phyloP scores from a whole-genome alignment of 2,888 invertebrate species.

The Bursaphelenchus okinawaensis region DNA sequence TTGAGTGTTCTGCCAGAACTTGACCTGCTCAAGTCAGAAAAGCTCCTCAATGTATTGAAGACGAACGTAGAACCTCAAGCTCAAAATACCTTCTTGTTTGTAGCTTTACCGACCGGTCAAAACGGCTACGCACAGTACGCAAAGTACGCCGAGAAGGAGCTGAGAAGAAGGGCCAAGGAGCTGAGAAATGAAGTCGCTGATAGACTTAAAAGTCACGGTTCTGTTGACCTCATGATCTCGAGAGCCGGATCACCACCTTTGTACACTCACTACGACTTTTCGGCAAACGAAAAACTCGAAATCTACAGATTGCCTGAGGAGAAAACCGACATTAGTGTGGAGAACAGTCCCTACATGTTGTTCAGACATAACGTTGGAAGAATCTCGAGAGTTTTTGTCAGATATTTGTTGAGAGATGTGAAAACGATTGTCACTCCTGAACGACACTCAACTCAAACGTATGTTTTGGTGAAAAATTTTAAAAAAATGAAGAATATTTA shows the following conservation, averaged over 20 bases:
- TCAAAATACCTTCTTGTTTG: conserved; percentile 27
- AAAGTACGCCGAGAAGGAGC: conserved; percentile 8
- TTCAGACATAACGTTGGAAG: conserved; percentile 32
- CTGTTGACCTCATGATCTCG: conserved; percentile 28
- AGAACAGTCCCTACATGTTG: conserved; percentile 32
- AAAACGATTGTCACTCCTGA: conserved; percentile 22
- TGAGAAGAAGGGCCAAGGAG: conserved; percentile 17
- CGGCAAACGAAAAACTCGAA: conserved; percentile 41
- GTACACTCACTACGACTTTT: conserved; percentile 33
- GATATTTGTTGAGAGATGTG: conserved; percentile 28
- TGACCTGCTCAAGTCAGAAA: conserved; percentile 16
- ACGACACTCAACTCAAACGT: conserved; percentile 17
- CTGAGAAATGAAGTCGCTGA: conserved; percentile 18
- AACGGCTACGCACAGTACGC: conserved; percentile 21
- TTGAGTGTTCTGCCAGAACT: conserved; percentile 24
- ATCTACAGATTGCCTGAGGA: conserved; percentile 39
- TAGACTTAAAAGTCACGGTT: conserved; percentile 5
- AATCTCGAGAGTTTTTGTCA: conserved; percentile 29
- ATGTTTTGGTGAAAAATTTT: neutral
- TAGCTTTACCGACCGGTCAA: conserved; percentile 24
- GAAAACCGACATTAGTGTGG: conserved; percentile 22
- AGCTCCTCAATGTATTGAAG: conserved; percentile 19
- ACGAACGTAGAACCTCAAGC: conserved; percentile 14
- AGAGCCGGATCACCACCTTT: conserved; percentile 27
- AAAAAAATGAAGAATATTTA: neutral